These are phyloP conservation scores for Porphyrio hochstetteri DNA, from an alignment of 2,113 vertebrate genomes.

Conservation along the genomic window DNA sequence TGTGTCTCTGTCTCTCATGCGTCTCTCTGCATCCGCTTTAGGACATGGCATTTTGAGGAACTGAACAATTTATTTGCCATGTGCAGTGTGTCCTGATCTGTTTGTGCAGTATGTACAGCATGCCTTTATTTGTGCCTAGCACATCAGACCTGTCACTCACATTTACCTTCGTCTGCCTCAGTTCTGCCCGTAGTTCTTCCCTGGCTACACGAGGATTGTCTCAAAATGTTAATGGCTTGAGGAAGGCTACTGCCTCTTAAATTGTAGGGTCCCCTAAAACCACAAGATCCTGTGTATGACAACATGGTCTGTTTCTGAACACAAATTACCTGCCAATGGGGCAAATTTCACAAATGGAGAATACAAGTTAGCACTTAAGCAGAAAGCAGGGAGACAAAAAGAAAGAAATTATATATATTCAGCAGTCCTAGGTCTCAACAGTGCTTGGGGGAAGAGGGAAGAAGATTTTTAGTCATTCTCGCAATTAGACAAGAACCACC, in stretches of 20 bases:
- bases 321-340: neutral
- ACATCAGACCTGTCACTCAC: neutral
- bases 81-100: neutral
- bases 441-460: neutral
- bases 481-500: neutral
- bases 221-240: neutral
- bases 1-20: neutral
- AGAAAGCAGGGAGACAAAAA: neutral
- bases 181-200: neutral
- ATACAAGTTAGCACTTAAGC: neutral
- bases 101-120: neutral
- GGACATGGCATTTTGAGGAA: neutral
- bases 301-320: neutral
- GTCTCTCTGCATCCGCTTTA: neutral
- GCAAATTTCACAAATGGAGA: neutral
- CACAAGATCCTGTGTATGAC: neutral
- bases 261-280: neutral
- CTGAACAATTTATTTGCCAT: neutral
- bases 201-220: neutral
- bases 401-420: neutral
- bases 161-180: neutral
- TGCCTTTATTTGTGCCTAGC: neutral
- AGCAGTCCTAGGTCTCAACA: neutral
- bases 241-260: neutral
- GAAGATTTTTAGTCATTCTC: neutral